These are phyloP conservation scores for Apamea monoglypha DNA, from an alignment of 2,888 invertebrate genomes.

Conservation along the genomic window DNA sequence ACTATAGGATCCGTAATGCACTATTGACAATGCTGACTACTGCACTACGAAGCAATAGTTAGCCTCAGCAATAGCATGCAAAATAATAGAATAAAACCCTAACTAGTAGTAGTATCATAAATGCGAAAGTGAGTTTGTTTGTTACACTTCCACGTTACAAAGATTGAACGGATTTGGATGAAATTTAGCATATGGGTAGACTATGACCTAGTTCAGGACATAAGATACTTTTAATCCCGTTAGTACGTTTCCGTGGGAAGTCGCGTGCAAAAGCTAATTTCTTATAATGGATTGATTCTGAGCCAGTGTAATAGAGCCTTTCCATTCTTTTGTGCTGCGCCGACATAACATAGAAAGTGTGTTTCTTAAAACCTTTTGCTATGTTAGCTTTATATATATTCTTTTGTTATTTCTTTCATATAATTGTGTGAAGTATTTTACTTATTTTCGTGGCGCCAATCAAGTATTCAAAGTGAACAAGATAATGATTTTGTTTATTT, in stretches of 20 bases:
- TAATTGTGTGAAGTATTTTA: neutral
- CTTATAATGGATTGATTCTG: neutral
- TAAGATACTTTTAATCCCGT: neutral
- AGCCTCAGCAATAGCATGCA: neutral
- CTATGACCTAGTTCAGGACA: neutral
- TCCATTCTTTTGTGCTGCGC: neutral
- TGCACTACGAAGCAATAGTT: neutral
- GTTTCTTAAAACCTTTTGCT: neutral
- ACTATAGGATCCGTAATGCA: neutral
- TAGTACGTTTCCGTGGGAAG: neutral
- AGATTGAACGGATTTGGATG: neutral
- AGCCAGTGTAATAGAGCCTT: neutral
- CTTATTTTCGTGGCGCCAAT: neutral
- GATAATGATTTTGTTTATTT: neutral
- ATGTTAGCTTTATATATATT: too few relatives aligned
- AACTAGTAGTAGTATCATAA: neutral
- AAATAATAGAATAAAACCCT: too few relatives aligned
- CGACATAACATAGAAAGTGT: neutral
- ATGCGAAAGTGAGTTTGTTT: neutral
- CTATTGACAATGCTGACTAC: neutral
- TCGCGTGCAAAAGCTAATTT: neutral
- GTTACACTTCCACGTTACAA: neutral
- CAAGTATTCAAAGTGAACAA: neutral
- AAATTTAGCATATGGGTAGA: neutral
- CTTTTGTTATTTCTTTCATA: neutral